Evolutionary conservation across 2,888 invertebrate genomes (phyloP).

Genomic region (Cylloceria caligata): DNA sequence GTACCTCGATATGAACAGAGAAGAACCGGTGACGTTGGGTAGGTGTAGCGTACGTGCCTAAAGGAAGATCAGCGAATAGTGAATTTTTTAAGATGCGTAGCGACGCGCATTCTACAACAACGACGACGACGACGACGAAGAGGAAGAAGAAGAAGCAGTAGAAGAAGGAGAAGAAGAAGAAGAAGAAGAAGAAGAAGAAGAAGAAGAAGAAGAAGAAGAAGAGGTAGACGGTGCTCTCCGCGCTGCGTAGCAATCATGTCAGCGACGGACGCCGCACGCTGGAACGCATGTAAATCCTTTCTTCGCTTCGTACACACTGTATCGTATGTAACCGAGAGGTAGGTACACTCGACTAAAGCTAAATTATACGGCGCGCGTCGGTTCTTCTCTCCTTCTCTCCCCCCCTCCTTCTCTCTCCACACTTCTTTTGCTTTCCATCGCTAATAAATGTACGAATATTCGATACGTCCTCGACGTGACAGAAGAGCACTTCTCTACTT

Average conservation of each 20-base stretch:
- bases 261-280: slow-evolving; percentile 78
- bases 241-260: slow-evolving; percentile 81
- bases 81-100: slow-evolving; percentile 79
- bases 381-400: background rate
- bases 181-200: slow-evolving; percentile 3
- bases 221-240: slow-evolving; percentile 70
- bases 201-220: background rate
- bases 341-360: slow-evolving; percentile 41
- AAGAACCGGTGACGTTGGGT: slow-evolving; percentile 26
- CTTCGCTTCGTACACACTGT: slow-evolving; percentile 66
- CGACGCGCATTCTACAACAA: slow-evolving; percentile 79
- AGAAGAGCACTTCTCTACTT: slow-evolving; percentile 13
- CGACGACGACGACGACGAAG: slow-evolving; percentile 52
- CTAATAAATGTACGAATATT: slow-evolving; percentile 17
- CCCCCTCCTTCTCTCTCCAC: background rate
- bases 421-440: background rate
- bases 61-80: slow-evolving; percentile 57
- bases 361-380: slow-evolving; percentile 58
- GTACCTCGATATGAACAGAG: background rate
- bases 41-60: slow-evolving; percentile 54
- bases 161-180: background rate
- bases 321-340: slow-evolving; percentile 15
- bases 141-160: background rate
- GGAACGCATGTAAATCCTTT: slow-evolving; percentile 83
- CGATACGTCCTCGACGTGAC: slow-evolving; percentile 25